These are phyloP conservation scores for Lipophrys pholis DNA, from an alignment of 2,113 vertebrate genomes.

Conservation along the genomic window DNA sequence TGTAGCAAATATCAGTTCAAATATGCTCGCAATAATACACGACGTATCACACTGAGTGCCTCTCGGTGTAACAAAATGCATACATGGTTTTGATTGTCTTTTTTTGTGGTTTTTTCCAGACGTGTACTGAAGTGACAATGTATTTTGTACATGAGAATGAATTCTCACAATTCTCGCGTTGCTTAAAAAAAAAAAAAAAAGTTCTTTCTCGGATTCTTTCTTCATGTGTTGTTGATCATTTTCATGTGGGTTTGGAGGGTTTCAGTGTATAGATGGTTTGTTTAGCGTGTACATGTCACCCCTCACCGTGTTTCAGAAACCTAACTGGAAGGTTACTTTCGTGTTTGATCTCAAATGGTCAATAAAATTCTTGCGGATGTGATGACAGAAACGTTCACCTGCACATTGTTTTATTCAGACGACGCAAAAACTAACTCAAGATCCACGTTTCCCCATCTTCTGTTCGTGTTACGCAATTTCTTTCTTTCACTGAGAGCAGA, in stretches of 20 bases:
- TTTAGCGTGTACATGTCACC: slow-evolving; percentile 56
- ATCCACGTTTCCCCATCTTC: slow-evolving; percentile 61
- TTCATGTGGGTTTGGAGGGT: slow-evolving; percentile 67
- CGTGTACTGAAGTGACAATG: slow-evolving; percentile 78
- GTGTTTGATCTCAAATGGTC: slow-evolving; percentile 60
- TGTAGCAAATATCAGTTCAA: slow-evolving; percentile 85
- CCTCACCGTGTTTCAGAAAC: slow-evolving; percentile 39
- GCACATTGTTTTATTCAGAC: slow-evolving; percentile 54
- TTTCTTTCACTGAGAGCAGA: slow-evolving; percentile 66
- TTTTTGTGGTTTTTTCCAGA: slow-evolving; percentile 71
- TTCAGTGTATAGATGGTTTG: slow-evolving; percentile 57
- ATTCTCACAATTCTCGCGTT: slow-evolving; percentile 63
- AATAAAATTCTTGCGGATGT: slow-evolving; percentile 64
- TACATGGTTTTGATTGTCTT: slow-evolving; percentile 78
- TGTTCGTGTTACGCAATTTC: slow-evolving; percentile 63
- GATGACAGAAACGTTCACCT: slow-evolving; percentile 56
- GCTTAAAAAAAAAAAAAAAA: slow-evolving; percentile 62
- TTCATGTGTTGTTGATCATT: slow-evolving; percentile 70
- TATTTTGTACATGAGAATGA: slow-evolving; percentile 82
- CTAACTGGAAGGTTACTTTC: slow-evolving; percentile 55
- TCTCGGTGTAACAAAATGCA: slow-evolving; percentile 84
- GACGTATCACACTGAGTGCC: slow-evolving; percentile 82
- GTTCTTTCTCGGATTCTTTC: slow-evolving; percentile 58
- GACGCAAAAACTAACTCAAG: slow-evolving; percentile 57
- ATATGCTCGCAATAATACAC: slow-evolving; percentile 85